Conservation (phyloP, 2,888 invertebrate genomes). For the Diarsia rubi region DNA sequence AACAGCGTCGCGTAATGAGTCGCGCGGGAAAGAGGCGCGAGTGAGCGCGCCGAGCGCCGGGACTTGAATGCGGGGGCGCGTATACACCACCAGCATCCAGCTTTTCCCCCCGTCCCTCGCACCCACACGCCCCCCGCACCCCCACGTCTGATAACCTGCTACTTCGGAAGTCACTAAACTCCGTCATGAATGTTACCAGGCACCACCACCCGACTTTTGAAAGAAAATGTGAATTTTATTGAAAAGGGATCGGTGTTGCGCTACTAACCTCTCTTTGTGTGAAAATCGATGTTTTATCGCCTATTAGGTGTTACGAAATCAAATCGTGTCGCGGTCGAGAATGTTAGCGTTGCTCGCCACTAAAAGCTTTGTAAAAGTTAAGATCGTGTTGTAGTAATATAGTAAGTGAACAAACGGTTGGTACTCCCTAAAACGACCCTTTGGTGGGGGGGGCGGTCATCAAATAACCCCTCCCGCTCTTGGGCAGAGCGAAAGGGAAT, state of each 20-base stretch:
- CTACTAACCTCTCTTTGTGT: slow-evolving; percentile 79
- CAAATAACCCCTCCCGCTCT: too few relatives aligned
- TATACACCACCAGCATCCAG: slow-evolving; percentile 84
- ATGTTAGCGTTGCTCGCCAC: slow-evolving; percentile 64
- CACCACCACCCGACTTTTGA: slow-evolving; percentile 84
- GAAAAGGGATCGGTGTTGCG: slow-evolving; percentile 84
- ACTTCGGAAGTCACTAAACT: slow-evolving; percentile 91
- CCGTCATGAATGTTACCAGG: slow-evolving; percentile 87
- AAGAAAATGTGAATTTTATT: slow-evolving; percentile 89
- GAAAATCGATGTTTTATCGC: slow-evolving; percentile 83
- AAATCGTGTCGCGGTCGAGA: slow-evolving; percentile 70
- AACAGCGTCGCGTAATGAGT: slow-evolving; percentile 76
- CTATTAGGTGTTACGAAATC: slow-evolving; percentile 80
- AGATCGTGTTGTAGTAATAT: slow-evolving; percentile 46
- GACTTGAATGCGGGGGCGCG: slow-evolving; percentile 87
- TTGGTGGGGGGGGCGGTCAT: too few relatives aligned
- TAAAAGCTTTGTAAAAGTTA: slow-evolving; percentile 73
- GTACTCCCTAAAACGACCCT: neutral
- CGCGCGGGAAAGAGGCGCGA: slow-evolving; percentile 77
- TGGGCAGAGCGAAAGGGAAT: too few relatives aligned
- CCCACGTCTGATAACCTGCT: slow-evolving; percentile 89
- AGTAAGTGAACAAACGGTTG: neutral
- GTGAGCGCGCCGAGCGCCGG: slow-evolving; percentile 82
- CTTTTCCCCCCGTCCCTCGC: slow-evolving; percentile 76
- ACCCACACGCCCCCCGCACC: slow-evolving; percentile 70